phyloP scores from a whole-genome alignment of 1,140 invertebrate genomes.

The Meteorus sp. region DNA sequence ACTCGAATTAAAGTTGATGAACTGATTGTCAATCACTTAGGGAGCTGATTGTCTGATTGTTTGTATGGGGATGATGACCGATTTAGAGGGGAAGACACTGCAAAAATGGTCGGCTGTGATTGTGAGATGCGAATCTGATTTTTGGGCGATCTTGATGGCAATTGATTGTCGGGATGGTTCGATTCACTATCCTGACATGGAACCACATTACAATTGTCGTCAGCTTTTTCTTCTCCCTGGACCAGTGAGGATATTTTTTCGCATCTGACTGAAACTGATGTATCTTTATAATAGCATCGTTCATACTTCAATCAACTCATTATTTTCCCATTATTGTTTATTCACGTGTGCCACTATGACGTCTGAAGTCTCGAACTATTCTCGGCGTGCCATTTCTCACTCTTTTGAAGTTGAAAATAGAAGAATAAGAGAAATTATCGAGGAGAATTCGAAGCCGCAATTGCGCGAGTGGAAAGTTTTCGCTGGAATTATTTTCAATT shows the following conservation, averaged over 20 bases:
- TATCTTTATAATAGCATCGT: no score
- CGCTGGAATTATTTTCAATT: slow-evolving; percentile 45
- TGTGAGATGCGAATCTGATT: not conserved
- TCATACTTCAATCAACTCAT: not conserved
- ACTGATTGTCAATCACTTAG: no score
- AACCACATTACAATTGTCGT: no score
- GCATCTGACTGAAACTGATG: no score
- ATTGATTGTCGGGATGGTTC: no score
- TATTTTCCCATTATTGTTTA: not conserved
- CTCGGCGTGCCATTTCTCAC: slow-evolving; percentile 36
- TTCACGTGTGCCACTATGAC: slow-evolving; percentile 40
- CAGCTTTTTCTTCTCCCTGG: not conserved
- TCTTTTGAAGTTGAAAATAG: slow-evolving; percentile 28
- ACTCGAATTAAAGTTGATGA: no score
- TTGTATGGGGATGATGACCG: no score
- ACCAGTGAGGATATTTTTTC: not conserved
- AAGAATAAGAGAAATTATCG: slow-evolving; percentile 20
- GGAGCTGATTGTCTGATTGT: no score
- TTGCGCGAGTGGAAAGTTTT: not conserved
- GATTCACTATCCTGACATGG: no score
- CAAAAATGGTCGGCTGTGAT: not conserved
- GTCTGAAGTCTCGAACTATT: slow-evolving; percentile 39
- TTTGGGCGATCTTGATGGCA: not conserved
- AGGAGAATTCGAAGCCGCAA: slow-evolving; percentile 20
- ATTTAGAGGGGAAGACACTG: not conserved